Conservation (phyloP, 2,888 invertebrate genomes). For the Augochlorella aurata region DNA sequence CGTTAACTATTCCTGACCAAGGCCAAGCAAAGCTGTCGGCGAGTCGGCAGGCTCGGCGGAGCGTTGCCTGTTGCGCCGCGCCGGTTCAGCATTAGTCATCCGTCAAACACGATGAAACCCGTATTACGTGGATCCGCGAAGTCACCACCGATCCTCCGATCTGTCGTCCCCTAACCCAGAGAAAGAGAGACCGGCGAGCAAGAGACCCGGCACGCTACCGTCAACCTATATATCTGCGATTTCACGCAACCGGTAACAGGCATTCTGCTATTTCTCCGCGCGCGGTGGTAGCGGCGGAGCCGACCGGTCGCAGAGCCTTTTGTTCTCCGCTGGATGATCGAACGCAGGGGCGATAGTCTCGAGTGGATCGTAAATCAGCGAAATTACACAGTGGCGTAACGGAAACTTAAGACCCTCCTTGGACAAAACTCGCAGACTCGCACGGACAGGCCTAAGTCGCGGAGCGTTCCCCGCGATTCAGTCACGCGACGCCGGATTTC, state of each 20-base stretch:
- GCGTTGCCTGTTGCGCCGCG: slow-evolving; percentile 48
- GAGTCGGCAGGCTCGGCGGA: slow-evolving; percentile 61
- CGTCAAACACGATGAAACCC: slow-evolving; percentile 68
- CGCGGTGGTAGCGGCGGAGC: slow-evolving; percentile 21
- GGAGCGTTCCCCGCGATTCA: slow-evolving; percentile 2
- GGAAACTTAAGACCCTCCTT: slow-evolving; percentile 60
- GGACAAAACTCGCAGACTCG: slow-evolving; percentile 45
- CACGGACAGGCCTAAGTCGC: neutral
- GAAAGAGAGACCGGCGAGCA: no score
- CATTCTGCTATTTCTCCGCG: slow-evolving; percentile 41
- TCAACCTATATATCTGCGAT: slow-evolving; percentile 54
- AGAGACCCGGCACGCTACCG: neutral
- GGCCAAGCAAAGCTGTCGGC: slow-evolving; percentile 67
- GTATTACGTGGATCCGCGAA: slow-evolving; percentile 63
- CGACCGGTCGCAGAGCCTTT: slow-evolving; percentile 60
- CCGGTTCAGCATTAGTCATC: slow-evolving; percentile 64
- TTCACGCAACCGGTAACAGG: slow-evolving; percentile 50
- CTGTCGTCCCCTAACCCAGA: no score
- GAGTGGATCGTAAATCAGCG: slow-evolving; percentile 66
- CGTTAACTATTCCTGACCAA: slow-evolving; percentile 69
- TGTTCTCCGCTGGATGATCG: slow-evolving; percentile 65
- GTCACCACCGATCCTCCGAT: slow-evolving; percentile 35
- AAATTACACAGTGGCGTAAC: slow-evolving; percentile 68
- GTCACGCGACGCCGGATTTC: slow-evolving; percentile 31
- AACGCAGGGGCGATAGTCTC: slow-evolving; percentile 63